A percentile compares a stretch with the other conserved stretches of the same genome.
Conservation (phyloP, 2,797 vertebrate species). For the Halcyon badia region DNA sequence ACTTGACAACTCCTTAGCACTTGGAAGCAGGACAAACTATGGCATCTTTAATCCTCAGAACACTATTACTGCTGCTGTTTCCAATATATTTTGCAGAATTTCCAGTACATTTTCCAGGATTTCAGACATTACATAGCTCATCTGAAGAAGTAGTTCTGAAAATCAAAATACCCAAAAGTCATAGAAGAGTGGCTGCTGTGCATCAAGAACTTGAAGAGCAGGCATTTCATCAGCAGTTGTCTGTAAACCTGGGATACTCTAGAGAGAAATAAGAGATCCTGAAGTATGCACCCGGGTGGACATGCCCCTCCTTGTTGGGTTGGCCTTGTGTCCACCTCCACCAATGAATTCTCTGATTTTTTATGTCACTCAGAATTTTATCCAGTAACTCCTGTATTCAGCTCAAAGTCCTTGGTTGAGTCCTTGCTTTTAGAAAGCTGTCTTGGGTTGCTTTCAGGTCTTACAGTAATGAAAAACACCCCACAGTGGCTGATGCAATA, state of each 20-base stretch:
- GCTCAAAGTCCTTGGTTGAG: not conserved
- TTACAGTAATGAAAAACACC: not conserved
- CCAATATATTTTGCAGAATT: not conserved
- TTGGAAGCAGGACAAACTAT: rapidly evolving
- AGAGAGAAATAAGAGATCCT: not conserved
- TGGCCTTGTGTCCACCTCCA: not conserved
- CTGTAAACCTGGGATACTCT: not conserved
- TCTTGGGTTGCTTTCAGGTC: not conserved
- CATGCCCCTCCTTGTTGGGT: not conserved
- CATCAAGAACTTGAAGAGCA: not conserved
- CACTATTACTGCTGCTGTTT: not conserved
- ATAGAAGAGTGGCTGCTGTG: not conserved
- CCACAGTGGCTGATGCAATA: not conserved
- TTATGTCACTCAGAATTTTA: not conserved
- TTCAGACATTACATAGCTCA: not conserved
- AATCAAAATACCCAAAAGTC: not conserved
- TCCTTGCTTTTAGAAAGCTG: not conserved
- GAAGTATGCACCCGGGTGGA: not conserved
- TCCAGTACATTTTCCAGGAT: not conserved
- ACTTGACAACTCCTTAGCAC: not conserved
- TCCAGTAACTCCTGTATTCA: not conserved
- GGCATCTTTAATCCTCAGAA: not conserved
- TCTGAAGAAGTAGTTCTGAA: not conserved
- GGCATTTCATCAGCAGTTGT: not conserved
- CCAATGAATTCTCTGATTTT: not conserved